Evolutionary conservation across 1,140 invertebrate species (phyloP), one percentile per base, ranked within the genome.

Genomic region (Tyrophagus putrescentiae): DNA sequence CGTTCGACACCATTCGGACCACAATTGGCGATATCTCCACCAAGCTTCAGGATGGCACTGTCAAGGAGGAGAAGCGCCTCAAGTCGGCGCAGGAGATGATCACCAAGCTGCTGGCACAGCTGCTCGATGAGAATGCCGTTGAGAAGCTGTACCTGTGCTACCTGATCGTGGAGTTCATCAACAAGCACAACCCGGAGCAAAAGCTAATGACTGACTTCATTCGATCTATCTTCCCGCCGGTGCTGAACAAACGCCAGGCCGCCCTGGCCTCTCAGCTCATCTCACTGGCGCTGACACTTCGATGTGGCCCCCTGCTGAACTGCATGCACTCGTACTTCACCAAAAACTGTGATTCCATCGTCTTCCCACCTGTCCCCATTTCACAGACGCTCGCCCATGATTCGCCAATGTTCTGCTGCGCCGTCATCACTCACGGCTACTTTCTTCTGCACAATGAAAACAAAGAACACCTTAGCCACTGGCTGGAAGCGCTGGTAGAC

Each of bases 231-330:
- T 54, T 54, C 39, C 52, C 52, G 39, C 39, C 25, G 39, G 11
- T 27, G 25, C 39, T 54, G 28, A 54, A 54, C 25, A 54, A 54
- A 31, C 52, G 52, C 18, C 52, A 54, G 39, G 4, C 52, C n/a
- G 3, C 13, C n/a, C 27, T 54, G 5, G 13, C 11, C 18, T 54
- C 52, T 34, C 25, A 54, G 9, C 13, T 54, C 1, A 54, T 54
- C 27, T 54, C 52, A 32, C 3, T 54, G 3, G 52, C 52, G 39
- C 13, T 54, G 25, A 27, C 7, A 11, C 25, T 32, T 23, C 13
- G 27, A 3, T 34, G 39, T 31, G 13, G 13, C 3, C 13, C 9
- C 32, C 27, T 54, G 13, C 39, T 54, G 52, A 25, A 54, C 39
- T 54, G 7, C n/a, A 31, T 54, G 52, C 31, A 13, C 13, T 2